A percentile compares a stretch with the other conserved stretches of the same genome.
phyloP scores from a whole-genome alignment of 2,888 invertebrate species.

The Drosophila paranaensis region DNA sequence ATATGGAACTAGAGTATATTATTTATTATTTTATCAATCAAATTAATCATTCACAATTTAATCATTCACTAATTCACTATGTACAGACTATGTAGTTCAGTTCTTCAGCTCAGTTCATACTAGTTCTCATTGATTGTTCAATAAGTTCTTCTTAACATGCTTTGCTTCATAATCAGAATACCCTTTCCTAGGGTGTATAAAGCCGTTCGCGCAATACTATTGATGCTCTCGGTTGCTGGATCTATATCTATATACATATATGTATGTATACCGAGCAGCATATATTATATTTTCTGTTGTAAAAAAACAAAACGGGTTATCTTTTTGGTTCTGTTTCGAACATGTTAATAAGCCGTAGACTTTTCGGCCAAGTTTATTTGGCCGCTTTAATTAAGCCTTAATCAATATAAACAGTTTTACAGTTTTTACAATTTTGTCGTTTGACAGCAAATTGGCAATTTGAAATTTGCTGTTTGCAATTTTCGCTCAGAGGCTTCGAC shows the following conservation, averaged over 20 bases:
- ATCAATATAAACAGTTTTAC: slow-evolving; percentile 67
- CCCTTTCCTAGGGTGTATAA: background rate
- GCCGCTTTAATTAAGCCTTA: slow-evolving; percentile 70
- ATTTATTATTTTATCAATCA: too few relatives aligned
- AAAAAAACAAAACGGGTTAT: slow-evolving; percentile 34
- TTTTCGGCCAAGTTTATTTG: slow-evolving; percentile 40
- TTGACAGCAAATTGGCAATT: slow-evolving; percentile 64
- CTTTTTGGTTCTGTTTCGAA: slow-evolving; percentile 31
- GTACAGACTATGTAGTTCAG: too few relatives aligned
- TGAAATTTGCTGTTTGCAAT: slow-evolving; percentile 34
- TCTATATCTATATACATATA: slow-evolving; percentile 8
- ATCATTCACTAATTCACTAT: background rate
- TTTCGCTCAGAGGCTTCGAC: background rate
- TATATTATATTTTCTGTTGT: background rate
- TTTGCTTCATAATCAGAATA: background rate
- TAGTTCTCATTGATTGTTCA: background rate
- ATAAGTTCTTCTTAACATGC: background rate
- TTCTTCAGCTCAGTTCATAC: background rate
- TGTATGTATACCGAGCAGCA: slow-evolving; percentile 15
- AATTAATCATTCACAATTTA: too few relatives aligned
- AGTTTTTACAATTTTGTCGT: slow-evolving; percentile 40
- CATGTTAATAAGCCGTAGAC: slow-evolving; percentile 43
- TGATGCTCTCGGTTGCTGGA: slow-evolving; percentile 11
- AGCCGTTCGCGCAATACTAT: slow-evolving; percentile 27
- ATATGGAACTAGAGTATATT: too few relatives aligned